Percentiles rank a stretch among this genome's conserved stretches.
These are phyloP conservation scores for Leptopterna dolabrata DNA, from an alignment of 2,888 invertebrate genomes.

Conservation along the genomic window DNA sequence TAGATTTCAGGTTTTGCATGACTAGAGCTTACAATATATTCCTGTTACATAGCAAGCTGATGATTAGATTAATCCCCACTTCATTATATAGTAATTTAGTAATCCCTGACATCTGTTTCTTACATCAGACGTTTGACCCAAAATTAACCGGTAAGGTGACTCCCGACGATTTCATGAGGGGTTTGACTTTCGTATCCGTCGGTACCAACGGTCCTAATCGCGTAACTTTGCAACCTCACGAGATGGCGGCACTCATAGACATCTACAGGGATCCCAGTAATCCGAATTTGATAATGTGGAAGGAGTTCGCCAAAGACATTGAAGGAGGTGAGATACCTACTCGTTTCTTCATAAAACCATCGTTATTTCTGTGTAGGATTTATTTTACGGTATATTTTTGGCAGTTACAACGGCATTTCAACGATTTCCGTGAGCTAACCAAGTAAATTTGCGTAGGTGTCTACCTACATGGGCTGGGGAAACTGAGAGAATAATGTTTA, in stretches of 20 bases:
- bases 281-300: conserved; percentile 28
- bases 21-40: not conserved
- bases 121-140: conserved; percentile 31
- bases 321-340: conserved; percentile 39
- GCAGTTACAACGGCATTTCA: too few species aligned
- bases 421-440: too few species aligned
- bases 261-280: conserved; percentile 37
- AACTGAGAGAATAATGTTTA: too few species aligned
- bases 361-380: too few species aligned
- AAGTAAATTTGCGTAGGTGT: too few species aligned
- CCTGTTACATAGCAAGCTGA: not conserved
- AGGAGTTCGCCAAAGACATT: conserved; percentile 37
- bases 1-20: not conserved
- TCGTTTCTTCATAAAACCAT: too few species aligned
- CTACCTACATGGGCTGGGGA: too few species aligned
- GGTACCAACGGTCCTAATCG: conserved; percentile 36
- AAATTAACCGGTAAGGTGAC: conserved; percentile 42
- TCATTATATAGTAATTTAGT: not conserved
- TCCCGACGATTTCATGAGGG: conserved; percentile 29
- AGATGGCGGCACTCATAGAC: conserved; percentile 28
- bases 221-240: not conserved
- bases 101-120: not conserved
- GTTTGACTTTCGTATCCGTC: conserved; percentile 5
- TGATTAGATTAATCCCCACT: not conserved
- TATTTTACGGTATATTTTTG: too few species aligned